phyloP scores from a whole-genome alignment of 37 sponge, comb jelly and placozoan genomes.

The Aplysina aerophoba region DNA sequence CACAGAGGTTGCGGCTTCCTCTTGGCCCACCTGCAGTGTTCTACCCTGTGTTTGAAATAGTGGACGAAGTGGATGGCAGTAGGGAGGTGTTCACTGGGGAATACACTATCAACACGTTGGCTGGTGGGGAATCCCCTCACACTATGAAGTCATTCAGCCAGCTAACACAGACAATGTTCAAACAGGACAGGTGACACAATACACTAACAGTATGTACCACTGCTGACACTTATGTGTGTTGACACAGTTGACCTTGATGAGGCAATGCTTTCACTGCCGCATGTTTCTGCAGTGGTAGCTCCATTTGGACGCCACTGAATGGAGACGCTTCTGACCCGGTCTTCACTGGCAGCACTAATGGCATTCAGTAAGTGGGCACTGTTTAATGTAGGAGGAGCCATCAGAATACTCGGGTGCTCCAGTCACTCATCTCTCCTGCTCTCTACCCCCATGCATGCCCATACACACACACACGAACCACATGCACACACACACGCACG shows the following conservation, averaged over 20 bases:
- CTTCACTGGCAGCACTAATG: background rate
- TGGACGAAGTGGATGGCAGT: constrained; percentile 47
- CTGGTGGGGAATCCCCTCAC: constrained; percentile 36
- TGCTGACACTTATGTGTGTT: background rate
- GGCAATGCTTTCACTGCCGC: background rate
- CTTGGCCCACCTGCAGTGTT: constrained; percentile 40
- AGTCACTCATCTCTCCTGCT: no score
- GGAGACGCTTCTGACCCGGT: background rate
- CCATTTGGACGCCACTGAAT: background rate
- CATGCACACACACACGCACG: no score
- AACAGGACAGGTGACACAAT: background rate
- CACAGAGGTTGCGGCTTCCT: background rate
- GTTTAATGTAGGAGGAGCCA: no score
- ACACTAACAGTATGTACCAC: background rate
- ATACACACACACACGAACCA: no score
- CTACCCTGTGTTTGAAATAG: constrained; percentile 40
- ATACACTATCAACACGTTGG: constrained; percentile 45
- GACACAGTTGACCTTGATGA: background rate
- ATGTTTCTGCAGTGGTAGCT: background rate
- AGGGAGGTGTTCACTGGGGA: constrained; percentile 12
- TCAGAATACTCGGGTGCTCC: no score
- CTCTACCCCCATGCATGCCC: no score
- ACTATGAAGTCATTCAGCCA: constrained; percentile 29
- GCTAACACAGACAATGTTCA: background rate
- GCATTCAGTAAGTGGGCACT: constrained; percentile 8